phyloP scores from a whole-genome alignment of 1,140 invertebrate genomes.

The Lerema accius region DNA sequence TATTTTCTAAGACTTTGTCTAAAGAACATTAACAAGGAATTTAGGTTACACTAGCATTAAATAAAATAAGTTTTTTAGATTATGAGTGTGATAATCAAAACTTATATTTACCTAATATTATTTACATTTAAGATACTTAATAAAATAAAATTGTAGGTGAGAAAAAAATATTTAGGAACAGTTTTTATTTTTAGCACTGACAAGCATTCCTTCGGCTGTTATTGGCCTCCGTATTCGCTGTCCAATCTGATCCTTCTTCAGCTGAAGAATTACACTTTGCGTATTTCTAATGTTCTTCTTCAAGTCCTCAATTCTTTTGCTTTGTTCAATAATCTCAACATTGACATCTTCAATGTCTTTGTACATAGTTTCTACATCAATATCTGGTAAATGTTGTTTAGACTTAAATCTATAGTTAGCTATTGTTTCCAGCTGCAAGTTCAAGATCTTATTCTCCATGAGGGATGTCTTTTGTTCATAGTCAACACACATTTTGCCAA shows the following conservation, averaged over 20 bases:
- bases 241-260: conserved; percentile 52
- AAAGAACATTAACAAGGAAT: too few relatives aligned
- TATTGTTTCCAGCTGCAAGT: conserved; percentile 56
- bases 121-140: too few relatives aligned
- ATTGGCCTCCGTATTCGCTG: conserved; percentile 50
- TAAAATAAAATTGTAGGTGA: not conserved
- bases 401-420: conserved; percentile 55
- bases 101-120: too few relatives aligned
- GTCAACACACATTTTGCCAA: conserved; percentile 64
- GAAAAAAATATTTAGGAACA: conserved; percentile 19
- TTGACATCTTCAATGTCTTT: conserved; percentile 58
- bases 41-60: too few relatives aligned
- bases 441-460: conserved; percentile 63
- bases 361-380: conserved; percentile 42
- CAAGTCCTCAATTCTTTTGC: conserved; percentile 52
- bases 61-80: too few relatives aligned
- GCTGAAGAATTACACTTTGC: conserved; percentile 53
- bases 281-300: conserved; percentile 49
- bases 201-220: conserved; percentile 48
- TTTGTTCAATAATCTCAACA: conserved; percentile 46
- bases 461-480: conserved; percentile 60
- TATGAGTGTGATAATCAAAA: too few relatives aligned
- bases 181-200: conserved; percentile 50
- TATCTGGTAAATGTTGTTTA: conserved; percentile 45
- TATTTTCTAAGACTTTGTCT: too few relatives aligned